phyloP scores from a whole-genome alignment of 2,888 invertebrate species.

The Platerodrilus igneus region DNA sequence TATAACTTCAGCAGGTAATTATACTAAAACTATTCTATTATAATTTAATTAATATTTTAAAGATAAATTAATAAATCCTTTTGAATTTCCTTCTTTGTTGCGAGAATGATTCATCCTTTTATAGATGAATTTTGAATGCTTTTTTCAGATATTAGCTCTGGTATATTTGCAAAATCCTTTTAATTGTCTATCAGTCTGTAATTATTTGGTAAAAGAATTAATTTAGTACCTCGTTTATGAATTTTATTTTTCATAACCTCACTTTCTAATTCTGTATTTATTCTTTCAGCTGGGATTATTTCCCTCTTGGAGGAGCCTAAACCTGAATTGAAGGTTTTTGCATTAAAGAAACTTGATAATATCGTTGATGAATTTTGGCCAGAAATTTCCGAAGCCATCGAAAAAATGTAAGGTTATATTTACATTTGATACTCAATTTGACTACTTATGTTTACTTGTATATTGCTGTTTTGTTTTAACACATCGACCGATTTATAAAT shows the following conservation, averaged over 20 bases:
- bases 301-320: constrained; percentile 93
- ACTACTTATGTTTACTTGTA: too few species aligned
- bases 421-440: constrained; percentile 10
- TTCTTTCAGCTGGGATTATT: constrained; percentile 77
- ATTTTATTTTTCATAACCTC: not conserved
- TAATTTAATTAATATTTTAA: constrained; percentile 9
- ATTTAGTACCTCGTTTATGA: not conserved
- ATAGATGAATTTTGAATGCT: constrained; percentile 39
- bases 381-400: constrained; percentile 96
- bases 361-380: constrained; percentile 99
- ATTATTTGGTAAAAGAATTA: not conserved
- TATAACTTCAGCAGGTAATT: constrained; percentile 53
- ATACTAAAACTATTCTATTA: constrained; percentile 1
- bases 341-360: constrained; percentile 84
- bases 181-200: not conserved
- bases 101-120: too few species aligned
- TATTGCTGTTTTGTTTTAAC: too few species aligned
- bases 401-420: constrained; percentile 70
- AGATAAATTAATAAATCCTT: constrained; percentile 18
- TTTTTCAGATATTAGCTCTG: constrained; percentile 11
- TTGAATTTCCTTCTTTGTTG: constrained; percentile 21
- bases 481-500: too few species aligned
- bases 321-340: constrained; percentile 89
- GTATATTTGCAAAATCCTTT: not conserved
- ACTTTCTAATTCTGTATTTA: too few species aligned